Evolutionary conservation across 2,113 vertebrate species (phyloP), one percentile per base, ranked within the genome.

Genomic region (Halichoerus grypus): DNA sequence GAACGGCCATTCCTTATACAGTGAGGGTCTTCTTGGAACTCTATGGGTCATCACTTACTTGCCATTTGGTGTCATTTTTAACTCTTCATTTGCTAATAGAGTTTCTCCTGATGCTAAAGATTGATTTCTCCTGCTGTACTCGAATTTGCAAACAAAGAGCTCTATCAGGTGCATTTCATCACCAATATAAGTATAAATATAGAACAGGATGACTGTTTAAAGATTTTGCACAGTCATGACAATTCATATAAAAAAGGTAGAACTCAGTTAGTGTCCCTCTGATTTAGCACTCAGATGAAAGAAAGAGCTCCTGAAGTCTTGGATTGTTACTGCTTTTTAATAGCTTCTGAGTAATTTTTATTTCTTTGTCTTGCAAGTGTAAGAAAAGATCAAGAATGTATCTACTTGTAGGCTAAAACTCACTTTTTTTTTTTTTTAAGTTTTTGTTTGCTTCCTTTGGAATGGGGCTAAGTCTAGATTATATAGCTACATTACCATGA

Each of bases 251-350:
- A 84, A 94, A 36, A 84, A 46, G 7, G 26, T 69, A 69, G 49
- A 92, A 57, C 31, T 80, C 94, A 26, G 46, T 42, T 86, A 79
- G 10, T 49, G 63, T 94, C 31, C 24, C n/a, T 51, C 53, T 36
- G 69, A 69, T 72, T 91, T 80, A 71, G 31, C 55, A 88, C 39
- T 81, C 15, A 21, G 74, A 9, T 16, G 19, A 94, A 79, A 74
- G n/a, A 59, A 53, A 74, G 53, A 36, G 7, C 21, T 36, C 13
- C 12, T 26, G 7, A 88, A 36, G 4, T 84, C 33, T 95, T 39
- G 57, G 55, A 59, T 81, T 93, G 2, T 28, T 28, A 16, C 5
- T 88, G 26, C 10, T 91, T 91, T 97, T 97, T 33, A 90, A 84
- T 86, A 36, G 13, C n/a, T 33, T 69, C 7, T 53, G 61, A 36